phyloP scores from a whole-genome alignment of 2,888 invertebrate genomes.

The Meghimatium bilineatum region DNA sequence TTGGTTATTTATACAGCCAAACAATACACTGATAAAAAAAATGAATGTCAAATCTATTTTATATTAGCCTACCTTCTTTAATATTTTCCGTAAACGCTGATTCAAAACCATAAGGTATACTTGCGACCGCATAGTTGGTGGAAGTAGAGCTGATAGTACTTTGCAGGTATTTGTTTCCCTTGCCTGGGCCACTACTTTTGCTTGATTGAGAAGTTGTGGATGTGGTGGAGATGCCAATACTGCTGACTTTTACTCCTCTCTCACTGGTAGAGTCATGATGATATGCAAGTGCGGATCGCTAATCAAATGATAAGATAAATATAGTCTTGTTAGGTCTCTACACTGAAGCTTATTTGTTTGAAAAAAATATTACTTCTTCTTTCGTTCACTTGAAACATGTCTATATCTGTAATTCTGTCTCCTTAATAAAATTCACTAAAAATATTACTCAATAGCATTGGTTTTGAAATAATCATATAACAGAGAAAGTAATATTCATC shows the following conservation, averaged over 20 bases:
- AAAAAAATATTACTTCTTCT: too few species aligned
- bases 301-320: conserved; percentile 23
- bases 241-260: conserved; percentile 74
- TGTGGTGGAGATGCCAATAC: conserved; percentile 93
- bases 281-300: conserved; percentile 89
- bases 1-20: too few species aligned
- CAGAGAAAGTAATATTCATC: too few species aligned
- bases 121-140: conserved; percentile 61
- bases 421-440: too few species aligned
- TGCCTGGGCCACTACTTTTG: conserved; percentile 87
- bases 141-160: conserved; percentile 75
- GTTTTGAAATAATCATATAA: too few species aligned
- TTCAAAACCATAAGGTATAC: conserved; percentile 69
- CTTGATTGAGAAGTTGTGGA: conserved; percentile 95
- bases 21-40: too few species aligned
- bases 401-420: too few species aligned
- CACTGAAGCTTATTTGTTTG: too few species aligned
- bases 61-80: conserved; percentile 54
- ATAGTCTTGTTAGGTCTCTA: too few species aligned
- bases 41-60: too few species aligned
- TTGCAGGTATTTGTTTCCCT: conserved; percentile 77
- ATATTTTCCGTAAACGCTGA: conserved; percentile 59
- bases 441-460: too few species aligned
- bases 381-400: too few species aligned
- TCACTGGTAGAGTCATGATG: conserved; percentile 79